Conservation (phyloP, 2,888 invertebrate species). For the Drosophila neonasuta region DNA sequence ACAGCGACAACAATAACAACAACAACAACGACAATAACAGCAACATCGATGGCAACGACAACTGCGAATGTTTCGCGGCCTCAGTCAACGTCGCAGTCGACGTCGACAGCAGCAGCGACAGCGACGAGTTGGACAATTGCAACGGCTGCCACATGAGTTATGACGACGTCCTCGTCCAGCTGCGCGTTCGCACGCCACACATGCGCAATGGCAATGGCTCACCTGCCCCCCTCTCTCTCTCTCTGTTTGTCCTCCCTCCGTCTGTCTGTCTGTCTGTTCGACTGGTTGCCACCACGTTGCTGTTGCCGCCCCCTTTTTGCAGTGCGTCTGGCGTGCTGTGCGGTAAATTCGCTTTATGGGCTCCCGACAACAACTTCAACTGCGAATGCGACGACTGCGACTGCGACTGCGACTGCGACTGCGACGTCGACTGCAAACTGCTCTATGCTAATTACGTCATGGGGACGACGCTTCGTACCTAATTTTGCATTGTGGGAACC, state of each 20-base stretch:
- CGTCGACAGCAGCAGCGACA: constrained; percentile 19
- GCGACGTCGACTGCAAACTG: constrained; percentile 60
- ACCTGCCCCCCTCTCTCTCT: constrained; percentile 54
- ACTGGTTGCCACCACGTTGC: constrained; percentile 23
- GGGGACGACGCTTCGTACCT: constrained; percentile 80
- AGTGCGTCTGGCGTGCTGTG: constrained; percentile 69
- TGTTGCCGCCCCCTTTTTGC: constrained; percentile 24
- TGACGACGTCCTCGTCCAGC: constrained; percentile 54
- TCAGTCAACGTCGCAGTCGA: neutral
- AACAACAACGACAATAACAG: constrained; percentile 10
- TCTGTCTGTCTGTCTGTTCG: neutral
- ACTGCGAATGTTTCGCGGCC: constrained; percentile 46
- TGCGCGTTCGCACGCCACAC: constrained; percentile 70
- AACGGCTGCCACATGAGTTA: constrained; percentile 44
- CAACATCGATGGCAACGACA: constrained; percentile 4
- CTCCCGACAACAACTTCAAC: constrained; percentile 64
- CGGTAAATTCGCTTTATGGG: constrained; percentile 80
- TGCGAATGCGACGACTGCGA: constrained; percentile 18
- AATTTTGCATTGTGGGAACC: constrained; percentile 81
- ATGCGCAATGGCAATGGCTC: constrained; percentile 68
- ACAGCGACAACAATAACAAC: constrained; percentile 22
- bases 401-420: constrained; percentile 26
- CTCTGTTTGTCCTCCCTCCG: constrained; percentile 14
- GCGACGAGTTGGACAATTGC: constrained; percentile 58
- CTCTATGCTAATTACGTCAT: constrained; percentile 82